These are phyloP conservation scores for Venturia canescens DNA, from an alignment of 1,140 invertebrate species.

Conservation along the genomic window DNA sequence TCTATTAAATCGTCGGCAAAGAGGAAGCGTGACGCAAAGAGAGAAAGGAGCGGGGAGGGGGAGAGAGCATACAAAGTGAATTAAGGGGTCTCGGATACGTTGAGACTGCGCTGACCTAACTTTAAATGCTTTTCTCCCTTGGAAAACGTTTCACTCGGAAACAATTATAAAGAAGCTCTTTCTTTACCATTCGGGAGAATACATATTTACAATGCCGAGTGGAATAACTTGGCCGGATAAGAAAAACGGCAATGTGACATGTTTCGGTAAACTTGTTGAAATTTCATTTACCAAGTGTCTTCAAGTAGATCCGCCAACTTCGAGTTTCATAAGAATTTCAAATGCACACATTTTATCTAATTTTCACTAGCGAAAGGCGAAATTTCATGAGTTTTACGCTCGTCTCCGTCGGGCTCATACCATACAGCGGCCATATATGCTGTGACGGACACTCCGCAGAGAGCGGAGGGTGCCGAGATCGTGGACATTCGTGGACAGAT, in stretches of 20 bases:
- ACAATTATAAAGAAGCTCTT: conserved; percentile 1
- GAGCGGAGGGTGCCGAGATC: conserved; percentile 23
- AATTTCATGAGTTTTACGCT: too few relatives aligned
- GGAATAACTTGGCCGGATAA: neutral
- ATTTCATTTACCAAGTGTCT: too few relatives aligned
- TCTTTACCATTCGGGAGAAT: conserved; percentile 1
- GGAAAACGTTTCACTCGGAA: conserved; percentile 14
- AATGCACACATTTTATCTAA: too few relatives aligned
- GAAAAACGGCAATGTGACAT: too few relatives aligned
- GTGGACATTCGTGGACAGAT: conserved; percentile 35
- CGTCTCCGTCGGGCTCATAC: too few relatives aligned
- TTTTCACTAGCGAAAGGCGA: too few relatives aligned
- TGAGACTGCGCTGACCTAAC: neutral
- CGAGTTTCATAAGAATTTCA: too few relatives aligned
- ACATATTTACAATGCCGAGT: conserved; percentile 16
- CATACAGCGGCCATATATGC: neutral
- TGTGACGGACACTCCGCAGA: neutral
- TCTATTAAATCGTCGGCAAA: conserved; percentile 44
- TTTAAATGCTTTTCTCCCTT: conserved; percentile 4
- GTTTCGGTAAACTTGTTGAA: too few relatives aligned
- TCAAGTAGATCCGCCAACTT: too few relatives aligned
- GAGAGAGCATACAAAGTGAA: conserved; percentile 25
- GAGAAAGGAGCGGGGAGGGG: neutral
- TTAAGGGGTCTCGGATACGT: conserved; percentile 18
- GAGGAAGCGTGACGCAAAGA: conserved; percentile 3